A percentile compares a stretch with the other conserved stretches of the same genome.
These are phyloP conservation scores for Crossaster papposus DNA, from an alignment of 53 echinoderm and acorn worm species.

Conservation along the genomic window DNA sequence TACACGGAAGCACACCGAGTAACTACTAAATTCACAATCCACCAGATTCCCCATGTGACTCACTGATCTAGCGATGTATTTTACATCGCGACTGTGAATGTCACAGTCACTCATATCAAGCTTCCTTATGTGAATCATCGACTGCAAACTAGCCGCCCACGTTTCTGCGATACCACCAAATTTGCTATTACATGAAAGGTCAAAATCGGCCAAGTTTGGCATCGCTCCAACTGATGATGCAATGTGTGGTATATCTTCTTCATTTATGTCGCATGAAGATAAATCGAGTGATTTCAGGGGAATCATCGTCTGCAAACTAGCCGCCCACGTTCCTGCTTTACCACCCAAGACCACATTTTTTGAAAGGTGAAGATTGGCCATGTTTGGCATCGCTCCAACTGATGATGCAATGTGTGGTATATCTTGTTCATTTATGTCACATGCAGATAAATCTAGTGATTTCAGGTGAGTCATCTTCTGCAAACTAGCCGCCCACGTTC, in stretches of 20 bases:
- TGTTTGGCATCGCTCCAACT: neutral
- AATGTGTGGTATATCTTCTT: no score
- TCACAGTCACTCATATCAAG: neutral
- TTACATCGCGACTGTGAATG: neutral
- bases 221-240: no score
- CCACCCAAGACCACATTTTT: neutral
- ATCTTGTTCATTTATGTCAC: neutral
- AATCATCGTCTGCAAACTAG: no score
- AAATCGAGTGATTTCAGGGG: no score
- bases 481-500: neutral
- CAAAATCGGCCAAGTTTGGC: no score
- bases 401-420: neutral
- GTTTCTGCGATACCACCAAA: neutral
- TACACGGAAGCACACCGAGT: no score
- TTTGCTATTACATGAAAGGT: no score
- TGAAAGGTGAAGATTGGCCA: neutral
- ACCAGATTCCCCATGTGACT: neutral
- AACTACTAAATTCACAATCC: neutral
- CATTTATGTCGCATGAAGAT: no score
- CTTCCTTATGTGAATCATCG: neutral
- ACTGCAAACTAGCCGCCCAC: neutral
- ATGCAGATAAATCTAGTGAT: neutral
- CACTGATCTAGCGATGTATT: neutral
- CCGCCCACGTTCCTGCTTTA: neutral
- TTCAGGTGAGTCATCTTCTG: no score